A percentile compares a stretch with the other conserved stretches of the same genome.
Conservation (phyloP, 2,797 vertebrate genomes). For the Urocyon cinereoargenteus region DNA sequence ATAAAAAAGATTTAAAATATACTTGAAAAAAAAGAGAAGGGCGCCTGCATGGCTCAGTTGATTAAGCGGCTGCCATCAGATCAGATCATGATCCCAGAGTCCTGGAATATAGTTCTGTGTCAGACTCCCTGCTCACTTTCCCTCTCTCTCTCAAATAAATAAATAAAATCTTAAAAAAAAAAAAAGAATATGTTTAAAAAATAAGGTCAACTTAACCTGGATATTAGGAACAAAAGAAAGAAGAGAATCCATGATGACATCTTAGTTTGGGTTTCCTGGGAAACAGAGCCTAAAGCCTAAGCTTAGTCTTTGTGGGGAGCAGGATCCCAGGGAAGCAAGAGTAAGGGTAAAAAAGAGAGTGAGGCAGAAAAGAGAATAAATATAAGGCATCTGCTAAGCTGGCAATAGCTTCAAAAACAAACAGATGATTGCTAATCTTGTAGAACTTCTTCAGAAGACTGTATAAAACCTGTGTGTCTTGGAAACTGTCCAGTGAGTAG, state of each 20-base stretch:
- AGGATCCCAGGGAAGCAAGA: background rate
- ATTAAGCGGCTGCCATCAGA: too few species aligned
- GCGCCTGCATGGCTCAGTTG: too few species aligned
- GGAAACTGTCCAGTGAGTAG: background rate
- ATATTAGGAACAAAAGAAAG: background rate
- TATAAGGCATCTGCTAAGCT: background rate
- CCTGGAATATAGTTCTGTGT: too few species aligned
- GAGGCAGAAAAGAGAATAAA: conserved; percentile 1
- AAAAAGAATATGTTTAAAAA: background rate
- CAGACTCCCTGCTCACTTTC: too few species aligned
- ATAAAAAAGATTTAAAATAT: background rate
- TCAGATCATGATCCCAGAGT: too few species aligned
- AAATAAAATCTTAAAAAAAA: too few species aligned
- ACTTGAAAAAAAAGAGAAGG: background rate
- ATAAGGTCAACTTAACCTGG: background rate
- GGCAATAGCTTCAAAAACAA: conserved; percentile 9
- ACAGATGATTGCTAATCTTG: background rate
- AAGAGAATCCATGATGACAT: background rate
- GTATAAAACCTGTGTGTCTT: background rate
- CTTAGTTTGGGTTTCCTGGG: background rate
- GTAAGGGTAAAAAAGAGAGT: background rate
- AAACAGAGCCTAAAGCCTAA: background rate
- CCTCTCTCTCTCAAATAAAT: too few species aligned
- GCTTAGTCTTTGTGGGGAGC: background rate
- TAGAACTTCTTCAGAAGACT: background rate